Base-by-base conservation (phyloP, 1,140 invertebrate genomes). In the Augochlora pura region DNA sequence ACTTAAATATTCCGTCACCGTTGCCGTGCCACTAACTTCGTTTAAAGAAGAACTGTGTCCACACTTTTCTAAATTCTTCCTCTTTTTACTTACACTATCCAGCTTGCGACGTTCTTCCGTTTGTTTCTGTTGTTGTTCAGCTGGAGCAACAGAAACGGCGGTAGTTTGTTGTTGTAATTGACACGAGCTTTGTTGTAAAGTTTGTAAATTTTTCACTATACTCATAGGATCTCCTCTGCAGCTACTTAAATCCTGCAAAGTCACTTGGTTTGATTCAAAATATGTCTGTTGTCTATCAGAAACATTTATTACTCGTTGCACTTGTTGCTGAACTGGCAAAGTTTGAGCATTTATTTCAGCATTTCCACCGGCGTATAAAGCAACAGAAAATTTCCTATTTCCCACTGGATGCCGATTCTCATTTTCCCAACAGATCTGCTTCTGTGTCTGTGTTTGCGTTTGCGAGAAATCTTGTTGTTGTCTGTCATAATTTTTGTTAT, bases 201-300 rank as follows among this genome's bases (percentile, higher is more conserved):
- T 94, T 91, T 96, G 95, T 73, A 96, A 92, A 91, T 95, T 96
- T 91, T 96, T 96, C 23, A 96, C 95, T 86, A 96, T 95, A 90
- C 94, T 96, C 95, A 96, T 96, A 9, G 96, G 95, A 86, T 96
- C 96, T 32, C 95, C 95, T 65, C 95, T 91, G 90, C 95, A 96
- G 87, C 95, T 95, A 49, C 94, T 96, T 32, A 96, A 91, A 91
- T 96, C 95, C 91, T 96, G 95, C 81, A 96, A 90, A 32, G 94
- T 94, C 66, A 96, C 94, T 90, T 94, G 93, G 83, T 88, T 92
- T 0, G 93, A 88, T 74, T 95, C 94, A 77, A 95, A 95, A 82
- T 94, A 95, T 12, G 91, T 83, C 85, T 94, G 94, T 78, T 94
- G 91, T 54, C 91, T 87, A 21, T 92, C 90, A 5, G 87, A n/a